Evolutionary conservation across 2,888 invertebrate genomes (phyloP).

Genomic region (Osedax fenrisi): DNA sequence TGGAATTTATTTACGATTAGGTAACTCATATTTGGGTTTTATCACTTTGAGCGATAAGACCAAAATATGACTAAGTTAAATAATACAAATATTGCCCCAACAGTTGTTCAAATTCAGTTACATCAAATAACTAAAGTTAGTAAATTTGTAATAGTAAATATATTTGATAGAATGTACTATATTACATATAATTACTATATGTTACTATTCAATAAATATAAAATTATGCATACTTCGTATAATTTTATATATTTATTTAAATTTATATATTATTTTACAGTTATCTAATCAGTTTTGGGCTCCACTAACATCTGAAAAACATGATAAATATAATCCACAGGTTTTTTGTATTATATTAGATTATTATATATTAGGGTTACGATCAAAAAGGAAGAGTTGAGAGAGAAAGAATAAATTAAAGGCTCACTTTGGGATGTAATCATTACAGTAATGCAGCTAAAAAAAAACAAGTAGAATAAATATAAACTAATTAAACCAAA

Average conservation of each 20-base stretch:
- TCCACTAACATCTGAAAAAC: neutral
- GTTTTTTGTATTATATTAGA: too few species aligned
- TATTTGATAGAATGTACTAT: neutral
- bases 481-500: too few species aligned
- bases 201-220: neutral
- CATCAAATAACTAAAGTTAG: neutral
- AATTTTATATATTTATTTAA: too few species aligned
- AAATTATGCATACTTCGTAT: neutral
- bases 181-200: neutral
- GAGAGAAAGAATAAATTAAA: too few species aligned
- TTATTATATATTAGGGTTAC: too few species aligned
- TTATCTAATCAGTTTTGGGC: neutral
- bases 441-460: too few species aligned
- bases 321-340: neutral
- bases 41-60: neutral
- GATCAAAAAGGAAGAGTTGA: too few species aligned
- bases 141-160: neutral
- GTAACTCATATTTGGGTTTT: too few species aligned
- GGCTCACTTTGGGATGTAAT: too few species aligned
- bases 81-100: neutral
- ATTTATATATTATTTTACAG: neutral
- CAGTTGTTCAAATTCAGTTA: neutral
- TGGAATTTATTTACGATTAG: too few species aligned
- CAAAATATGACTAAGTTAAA: neutral
- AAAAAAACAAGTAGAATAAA: too few species aligned